Evolutionary conservation across 2,113 vertebrate species (phyloP).

Genomic region (Eolophus roseicapilla): DNA sequence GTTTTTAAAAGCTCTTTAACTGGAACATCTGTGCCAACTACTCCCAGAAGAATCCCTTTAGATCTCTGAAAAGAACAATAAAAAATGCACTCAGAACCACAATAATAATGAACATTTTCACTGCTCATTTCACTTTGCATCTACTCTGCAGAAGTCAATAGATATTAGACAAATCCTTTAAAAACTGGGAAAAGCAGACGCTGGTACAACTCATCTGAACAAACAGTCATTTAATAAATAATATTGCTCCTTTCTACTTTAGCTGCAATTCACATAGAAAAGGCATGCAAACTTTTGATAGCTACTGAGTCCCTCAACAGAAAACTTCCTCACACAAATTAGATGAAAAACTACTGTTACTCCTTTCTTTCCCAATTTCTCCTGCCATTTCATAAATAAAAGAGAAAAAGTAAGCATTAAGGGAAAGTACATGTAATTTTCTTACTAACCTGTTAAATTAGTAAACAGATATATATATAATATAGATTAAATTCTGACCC

Average conservation of each 20-base stretch:
- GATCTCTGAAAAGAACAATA: slow-evolving; percentile 82
- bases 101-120: not conserved
- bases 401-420: not conserved
- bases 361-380: not conserved
- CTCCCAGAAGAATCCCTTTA: slow-evolving; percentile 93
- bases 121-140: not conserved
- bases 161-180: not conserved
- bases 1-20: slow-evolving; percentile 96
- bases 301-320: not conserved
- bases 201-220: not conserved
- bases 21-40: slow-evolving; percentile 96
- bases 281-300: not conserved
- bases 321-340: not conserved
- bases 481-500: not conserved
- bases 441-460: not conserved
- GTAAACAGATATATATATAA: not conserved
- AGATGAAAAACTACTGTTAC: not conserved
- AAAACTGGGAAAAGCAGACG: not conserved
- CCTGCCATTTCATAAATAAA: not conserved
- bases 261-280: not conserved
- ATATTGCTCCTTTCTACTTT: not conserved
- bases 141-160: not conserved
- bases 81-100: not conserved
- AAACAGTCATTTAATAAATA: not conserved
- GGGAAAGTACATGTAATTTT: not conserved